Conservation (phyloP, 2,888 invertebrate species). For the Aleiodes alternator region DNA sequence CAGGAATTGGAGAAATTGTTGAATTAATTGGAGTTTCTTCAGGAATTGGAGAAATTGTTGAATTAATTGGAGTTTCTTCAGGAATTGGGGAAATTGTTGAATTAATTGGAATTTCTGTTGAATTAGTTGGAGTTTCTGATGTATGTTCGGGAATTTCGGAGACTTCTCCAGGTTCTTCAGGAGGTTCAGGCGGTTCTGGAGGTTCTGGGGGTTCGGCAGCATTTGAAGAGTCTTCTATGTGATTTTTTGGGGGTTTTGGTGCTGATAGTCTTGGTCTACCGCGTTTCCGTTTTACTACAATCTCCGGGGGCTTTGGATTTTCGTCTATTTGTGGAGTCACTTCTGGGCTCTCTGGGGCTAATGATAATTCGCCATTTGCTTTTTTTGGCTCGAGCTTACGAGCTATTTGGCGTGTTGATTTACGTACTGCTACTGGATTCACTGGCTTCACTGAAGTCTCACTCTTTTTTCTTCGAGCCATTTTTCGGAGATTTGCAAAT, state of each 20-base stretch:
- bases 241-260: background rate
- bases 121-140: too few species aligned
- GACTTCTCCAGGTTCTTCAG: too few species aligned
- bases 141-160: too few species aligned
- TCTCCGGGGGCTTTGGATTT: constrained; percentile 24
- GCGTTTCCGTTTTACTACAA: constrained; percentile 47
- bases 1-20: background rate
- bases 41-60: too few species aligned
- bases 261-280: constrained; percentile 44
- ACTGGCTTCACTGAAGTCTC: background rate
- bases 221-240: background rate
- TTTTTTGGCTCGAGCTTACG: constrained; percentile 64
- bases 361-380: constrained; percentile 64
- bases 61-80: background rate
- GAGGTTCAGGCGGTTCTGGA: too few species aligned
- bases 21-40: background rate
- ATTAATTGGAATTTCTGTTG: background rate
- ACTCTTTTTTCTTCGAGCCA: constrained; percentile 11
- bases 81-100: background rate
- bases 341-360: constrained; percentile 52
- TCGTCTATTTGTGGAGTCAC: constrained; percentile 56
- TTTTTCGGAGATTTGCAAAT: background rate
- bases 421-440: constrained; percentile 64
- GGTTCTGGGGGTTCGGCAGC: too few species aligned
- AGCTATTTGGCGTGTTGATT: constrained; percentile 72